Base-by-base conservation (phyloP, 2,797 vertebrate species). In the Philypnodon macrostomus region DNA sequence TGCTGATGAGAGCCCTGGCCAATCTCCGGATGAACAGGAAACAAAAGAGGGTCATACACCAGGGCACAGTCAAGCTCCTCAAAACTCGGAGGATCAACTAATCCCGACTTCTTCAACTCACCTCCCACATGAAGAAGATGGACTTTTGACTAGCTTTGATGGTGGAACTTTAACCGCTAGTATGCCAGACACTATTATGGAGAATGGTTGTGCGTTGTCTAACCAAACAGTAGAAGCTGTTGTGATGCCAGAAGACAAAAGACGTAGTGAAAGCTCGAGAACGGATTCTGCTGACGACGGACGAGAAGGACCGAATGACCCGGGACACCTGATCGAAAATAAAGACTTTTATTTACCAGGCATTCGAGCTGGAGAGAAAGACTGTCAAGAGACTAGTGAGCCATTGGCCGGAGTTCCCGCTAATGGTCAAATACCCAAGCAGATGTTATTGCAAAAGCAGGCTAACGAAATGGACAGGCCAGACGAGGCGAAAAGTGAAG, bases 1-100 rank as follows among this genome's bases (percentile, higher is more conserved):
- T n/a, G 73, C 70, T 71, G 63, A 61, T 70, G 79, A 79, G 24
- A 60, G 63, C 62, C 42, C 58, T 86, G 85, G 84, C 80, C 61
- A 61, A 47, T 46, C 12, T 78, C 81, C 85, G 86, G 35, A 72
- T 45, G 50, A 63, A 19, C 73, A 74, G 67, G 79, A 84, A 63
- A 88, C 84, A 86, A 86, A 77, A 66, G 79, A 80, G 65, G 75
- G 68, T 57, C 73, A 79, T 60, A 76, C 67, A 70, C 73, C 81
- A 66, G 57, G 74, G 80, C 71, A 70, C 73, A 68, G 67, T 70
- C 64, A 62, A 69, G 57, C 70, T 78, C 67, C 66, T 69, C 74
- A 77, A 71, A 71, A 73, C 65, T 63, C 64, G 38, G 68, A 66
- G 61, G 67, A 54, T 48, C 21, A 58, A 46, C 46, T 21, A 50